Conservation (phyloP, 2,888 invertebrate species). For the Formica aserva region DNA sequence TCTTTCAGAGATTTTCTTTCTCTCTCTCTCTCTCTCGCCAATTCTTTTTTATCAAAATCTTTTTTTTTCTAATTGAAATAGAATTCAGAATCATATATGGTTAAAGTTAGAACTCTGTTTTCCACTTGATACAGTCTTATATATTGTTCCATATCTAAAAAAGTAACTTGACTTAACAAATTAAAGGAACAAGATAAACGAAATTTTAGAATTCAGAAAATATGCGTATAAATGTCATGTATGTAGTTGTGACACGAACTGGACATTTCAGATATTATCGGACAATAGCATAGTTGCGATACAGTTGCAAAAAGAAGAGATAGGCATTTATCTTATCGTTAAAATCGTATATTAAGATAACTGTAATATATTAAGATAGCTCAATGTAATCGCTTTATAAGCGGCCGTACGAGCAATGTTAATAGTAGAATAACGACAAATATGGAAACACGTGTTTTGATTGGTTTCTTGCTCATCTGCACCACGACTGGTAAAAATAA, state of each 20-base stretch:
- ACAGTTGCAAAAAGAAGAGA: neutral
- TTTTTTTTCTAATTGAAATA: neutral
- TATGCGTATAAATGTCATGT: neutral
- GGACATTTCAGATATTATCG: neutral
- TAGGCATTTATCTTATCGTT: constrained; percentile 74
- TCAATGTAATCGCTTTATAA: constrained; percentile 73
- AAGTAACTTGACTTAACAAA: neutral
- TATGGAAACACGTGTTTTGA: constrained; percentile 71
- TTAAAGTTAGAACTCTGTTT: neutral
- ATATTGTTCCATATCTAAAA: constrained; percentile 1
- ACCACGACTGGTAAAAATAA: constrained; percentile 69
- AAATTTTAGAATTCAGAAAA: neutral
- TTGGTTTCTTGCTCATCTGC: constrained; percentile 69
- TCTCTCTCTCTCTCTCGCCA: too few species aligned
- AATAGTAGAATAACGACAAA: constrained; percentile 62
- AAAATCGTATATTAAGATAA: constrained; percentile 8
- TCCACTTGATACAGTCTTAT: neutral
- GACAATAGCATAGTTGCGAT: constrained; percentile 3
- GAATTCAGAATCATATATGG: neutral
- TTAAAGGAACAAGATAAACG: neutral
- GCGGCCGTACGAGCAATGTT: neutral
- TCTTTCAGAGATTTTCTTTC: neutral
- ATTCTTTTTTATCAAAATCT: neutral
- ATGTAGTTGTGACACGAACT: neutral
- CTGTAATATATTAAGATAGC: constrained; percentile 1